Evolutionary conservation across 2,797 vertebrate species (phyloP), one percentile per base, ranked within the genome.

Genomic region (Heterohyrax brucei): DNA sequence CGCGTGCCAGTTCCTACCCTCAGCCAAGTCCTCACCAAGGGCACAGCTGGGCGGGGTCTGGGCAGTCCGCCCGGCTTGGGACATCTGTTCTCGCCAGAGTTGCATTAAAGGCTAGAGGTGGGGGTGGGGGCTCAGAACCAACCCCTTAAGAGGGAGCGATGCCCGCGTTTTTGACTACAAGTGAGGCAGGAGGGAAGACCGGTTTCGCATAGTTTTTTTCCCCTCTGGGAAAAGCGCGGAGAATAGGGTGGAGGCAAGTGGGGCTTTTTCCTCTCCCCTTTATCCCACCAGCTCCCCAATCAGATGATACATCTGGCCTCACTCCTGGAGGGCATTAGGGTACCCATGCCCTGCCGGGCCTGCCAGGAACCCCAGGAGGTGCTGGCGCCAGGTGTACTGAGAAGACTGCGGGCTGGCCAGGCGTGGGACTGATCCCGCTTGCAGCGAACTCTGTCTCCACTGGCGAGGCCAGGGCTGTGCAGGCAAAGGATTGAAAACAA

Each of bases 31-130:
- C 98, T 98, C 98, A 97, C 98, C 97, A 96, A 98, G 98, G 98
- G 98, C 98, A 98, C 98, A 97, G 98, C 98, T 98, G 99, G 99
- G 99, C 99, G 99, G 99, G 98, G 99, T 99, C 98, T 99, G 99
- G 98, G 99, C 99, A 99, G 99, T 99, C 99, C 98, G 98, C 99
- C 99, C 99, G 99, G 99, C 99, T 99, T 98, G 98, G 99, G 99
- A 99, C 99, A 99, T 99, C 99, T 99, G 99, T 99, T 99, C 99
- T 99, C 99, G 98, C 99, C 98, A 98, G 98, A 98, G 98, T 97
- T 97, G 98, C 98, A 98, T 99, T 99, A 98, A 98, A 99, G 98
- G 95, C 91, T 5, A 78, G 87, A 77, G 78, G 68, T 56, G 93
- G 95, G 85, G 85, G 56, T 30, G 53, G 89, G 84, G 77, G 50